Evolutionary conservation across 2,797 vertebrate species (phyloP).

Genomic region (Erpetoichthys calabaricus): DNA sequence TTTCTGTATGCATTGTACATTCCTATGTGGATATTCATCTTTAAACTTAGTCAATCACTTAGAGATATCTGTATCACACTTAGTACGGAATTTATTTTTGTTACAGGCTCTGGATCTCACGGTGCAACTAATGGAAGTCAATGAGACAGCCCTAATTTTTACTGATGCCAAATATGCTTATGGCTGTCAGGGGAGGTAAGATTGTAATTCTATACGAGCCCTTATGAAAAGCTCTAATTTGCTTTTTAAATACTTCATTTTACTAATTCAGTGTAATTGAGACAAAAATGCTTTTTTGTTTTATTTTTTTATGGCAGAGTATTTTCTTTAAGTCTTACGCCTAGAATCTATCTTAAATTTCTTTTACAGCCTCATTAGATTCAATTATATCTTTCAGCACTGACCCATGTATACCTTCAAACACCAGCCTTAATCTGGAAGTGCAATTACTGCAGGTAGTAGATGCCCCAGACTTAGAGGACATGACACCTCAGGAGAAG

Average conservation of each 20-base stretch:
- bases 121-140: slow-evolving; percentile 74
- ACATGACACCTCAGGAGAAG: slow-evolving; percentile 63
- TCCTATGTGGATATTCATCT: too few relatives aligned
- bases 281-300: too few relatives aligned
- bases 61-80: too few relatives aligned
- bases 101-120: slow-evolving; percentile 78
- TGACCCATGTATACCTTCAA: slow-evolving; percentile 58
- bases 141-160: slow-evolving; percentile 66
- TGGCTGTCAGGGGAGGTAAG: slow-evolving; percentile 72
- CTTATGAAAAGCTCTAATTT: too few relatives aligned
- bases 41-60: too few relatives aligned
- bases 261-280: too few relatives aligned
- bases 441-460: slow-evolving; percentile 58
- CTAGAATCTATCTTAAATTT: too few relatives aligned
- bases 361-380: too few relatives aligned
- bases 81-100: not conserved
- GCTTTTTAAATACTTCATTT: too few relatives aligned
- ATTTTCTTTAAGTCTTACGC: too few relatives aligned
- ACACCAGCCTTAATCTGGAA: slow-evolving; percentile 60
- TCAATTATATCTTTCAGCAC: slow-evolving; percentile 19
- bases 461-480: slow-evolving; percentile 67
- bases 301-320: too few relatives aligned
- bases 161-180: slow-evolving; percentile 80
- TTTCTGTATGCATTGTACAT: too few relatives aligned
- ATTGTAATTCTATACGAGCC: not conserved